These are phyloP conservation scores for Nematostella vectensis DNA, from an alignment of 92 coral and sea anemone genomes.

Conservation along the genomic window DNA sequence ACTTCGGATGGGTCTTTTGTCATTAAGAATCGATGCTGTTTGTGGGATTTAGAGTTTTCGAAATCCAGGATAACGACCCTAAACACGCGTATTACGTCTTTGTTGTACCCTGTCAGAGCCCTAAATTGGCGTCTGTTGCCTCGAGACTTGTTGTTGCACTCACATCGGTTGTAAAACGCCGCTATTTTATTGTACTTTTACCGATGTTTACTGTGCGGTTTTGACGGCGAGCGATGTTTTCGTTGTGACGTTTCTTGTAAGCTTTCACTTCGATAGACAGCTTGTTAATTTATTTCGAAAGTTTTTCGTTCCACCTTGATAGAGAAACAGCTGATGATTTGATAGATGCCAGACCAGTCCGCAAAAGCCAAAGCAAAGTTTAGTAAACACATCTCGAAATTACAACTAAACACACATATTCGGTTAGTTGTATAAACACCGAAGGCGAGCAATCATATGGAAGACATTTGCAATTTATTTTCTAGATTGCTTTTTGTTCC, in stretches of 20 bases:
- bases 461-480: too few species aligned
- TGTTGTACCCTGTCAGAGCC: conserved; percentile 1
- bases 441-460: too few species aligned
- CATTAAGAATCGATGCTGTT: conserved; percentile 4
- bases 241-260: conserved; percentile 7
- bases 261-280: conserved; percentile 5
- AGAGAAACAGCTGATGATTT: too few species aligned
- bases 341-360: too few species aligned
- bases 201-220: conserved; percentile 19
- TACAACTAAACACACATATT: too few species aligned
- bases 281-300: neutral
- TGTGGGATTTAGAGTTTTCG: conserved; percentile 1
- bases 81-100: conserved; percentile 6
- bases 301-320: neutral
- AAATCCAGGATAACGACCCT: conserved; percentile 14
- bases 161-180: conserved; percentile 2
- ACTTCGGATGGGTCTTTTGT: conserved; percentile 30
- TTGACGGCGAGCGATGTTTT: conserved; percentile 14
- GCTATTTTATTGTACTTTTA: too few species aligned
- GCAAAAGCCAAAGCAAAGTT: too few species aligned
- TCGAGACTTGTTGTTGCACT: neutral
- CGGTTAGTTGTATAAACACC: too few species aligned
- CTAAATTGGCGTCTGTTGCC: neutral
- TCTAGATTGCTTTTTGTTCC: too few species aligned
- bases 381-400: too few species aligned